Base-by-base conservation (phyloP, 92 coral and sea anemone species). In the Phenganax marumi region DNA sequence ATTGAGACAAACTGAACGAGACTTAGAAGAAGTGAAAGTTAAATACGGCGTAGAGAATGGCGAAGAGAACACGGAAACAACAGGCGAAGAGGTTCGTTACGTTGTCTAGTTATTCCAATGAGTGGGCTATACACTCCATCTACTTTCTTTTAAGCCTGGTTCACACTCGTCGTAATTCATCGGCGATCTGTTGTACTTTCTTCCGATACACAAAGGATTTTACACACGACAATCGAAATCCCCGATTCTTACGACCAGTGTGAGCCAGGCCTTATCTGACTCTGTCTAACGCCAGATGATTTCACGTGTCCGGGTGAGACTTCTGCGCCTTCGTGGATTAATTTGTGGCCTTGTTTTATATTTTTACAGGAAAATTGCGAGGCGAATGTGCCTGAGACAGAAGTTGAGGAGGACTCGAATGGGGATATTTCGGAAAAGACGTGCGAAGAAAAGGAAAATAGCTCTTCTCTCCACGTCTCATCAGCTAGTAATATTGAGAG, bases 1-100 rank as follows among this genome's bases (percentile, higher is more conserved):
- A 76, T 80, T 89, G 7, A 85, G 84, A 23, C 79, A 85, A 50
- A 79, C 85, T 18, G 87, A 90, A 51, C 93, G 97, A 6, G 92
- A 87, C 58, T 39, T 86, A 58, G 92, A 83, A 33, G 97, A 89
- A 14, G 24, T 93, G 48, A 82, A 74, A 58, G 54, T 83, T 43
- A 81, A 85, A 4, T 61, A 83, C 47, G 80, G 84, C 6, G 80
- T 86, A 55, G 75, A 84, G 17, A 91, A 90, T 21, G 75, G 56
- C 50, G 78, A 84, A 10, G 87, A 90, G 55, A 57, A 82, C n/a
- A 89, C 87, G 23, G 81, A 84, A 9, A 84, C 75, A 50, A 83
- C 85, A 18, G 50, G 18, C 2, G 81, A 85, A 72, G 50, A 70
- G 89, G 46, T 79, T 86, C 16, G 83, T 79, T 33, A 33, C 43